These are phyloP conservation scores for Porites evermanni DNA, from an alignment of 92 coral and sea anemone genomes.

Conservation along the genomic window DNA sequence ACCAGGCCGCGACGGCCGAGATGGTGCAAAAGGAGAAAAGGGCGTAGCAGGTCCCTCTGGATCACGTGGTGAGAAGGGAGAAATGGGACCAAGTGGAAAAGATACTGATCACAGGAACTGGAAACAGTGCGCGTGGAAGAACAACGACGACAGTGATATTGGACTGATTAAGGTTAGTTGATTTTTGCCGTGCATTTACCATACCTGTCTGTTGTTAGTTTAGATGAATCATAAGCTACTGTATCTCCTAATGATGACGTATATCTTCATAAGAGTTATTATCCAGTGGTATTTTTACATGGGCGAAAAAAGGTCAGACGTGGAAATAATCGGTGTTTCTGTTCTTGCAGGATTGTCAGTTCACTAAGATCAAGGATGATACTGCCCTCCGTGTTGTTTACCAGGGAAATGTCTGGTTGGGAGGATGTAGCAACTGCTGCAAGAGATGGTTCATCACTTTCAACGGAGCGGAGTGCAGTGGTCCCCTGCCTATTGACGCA, in stretches of 20 bases:
- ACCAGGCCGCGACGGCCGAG: constrained; percentile 73
- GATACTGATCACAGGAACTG: constrained; percentile 28
- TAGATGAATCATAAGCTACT: too few relatives aligned
- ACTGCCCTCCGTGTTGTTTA: constrained; percentile 46
- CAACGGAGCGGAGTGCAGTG: constrained; percentile 55
- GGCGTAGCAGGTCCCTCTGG: constrained; percentile 45
- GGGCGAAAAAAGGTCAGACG: too few relatives aligned
- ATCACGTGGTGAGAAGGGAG: constrained; percentile 28
- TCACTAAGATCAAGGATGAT: background rate
- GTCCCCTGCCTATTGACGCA: constrained; percentile 43
- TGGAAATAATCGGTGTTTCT: background rate
- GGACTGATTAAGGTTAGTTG: constrained; percentile 32
- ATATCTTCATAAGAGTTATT: too few relatives aligned
- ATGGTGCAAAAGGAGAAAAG: constrained; percentile 32
- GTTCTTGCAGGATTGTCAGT: constrained; percentile 18
- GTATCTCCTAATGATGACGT: too few relatives aligned
- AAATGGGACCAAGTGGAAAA: constrained; percentile 1
- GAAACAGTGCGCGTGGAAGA: constrained; percentile 60
- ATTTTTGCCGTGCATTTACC: background rate
- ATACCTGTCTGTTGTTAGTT: too few relatives aligned
- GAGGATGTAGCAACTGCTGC: background rate
- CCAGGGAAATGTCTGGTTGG: constrained; percentile 1
- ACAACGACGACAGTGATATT: constrained; percentile 6
- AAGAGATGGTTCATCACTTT: constrained; percentile 59
- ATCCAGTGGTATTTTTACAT: background rate